Evolutionary conservation across 1,140 invertebrate species (phyloP).

Genomic region (Anoplolepis gracilipes): DNA sequence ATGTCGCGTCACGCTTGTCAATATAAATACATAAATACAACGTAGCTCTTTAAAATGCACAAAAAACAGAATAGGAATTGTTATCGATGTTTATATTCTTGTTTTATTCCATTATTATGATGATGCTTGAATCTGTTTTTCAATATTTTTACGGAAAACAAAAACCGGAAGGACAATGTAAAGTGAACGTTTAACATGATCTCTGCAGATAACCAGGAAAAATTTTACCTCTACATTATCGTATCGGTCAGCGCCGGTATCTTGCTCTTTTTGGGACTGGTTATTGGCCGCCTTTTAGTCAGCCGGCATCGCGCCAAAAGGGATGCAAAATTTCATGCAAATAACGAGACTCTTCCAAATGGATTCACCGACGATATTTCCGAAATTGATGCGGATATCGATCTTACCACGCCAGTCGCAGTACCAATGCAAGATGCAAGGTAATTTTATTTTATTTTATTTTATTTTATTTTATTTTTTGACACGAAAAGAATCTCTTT

Average conservation of each 20-base stretch:
- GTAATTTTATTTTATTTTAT: slow-evolving; percentile 64
- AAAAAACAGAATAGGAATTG: background rate
- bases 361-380: slow-evolving; percentile 91
- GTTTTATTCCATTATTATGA: background rate
- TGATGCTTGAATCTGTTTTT: slow-evolving; percentile 7
- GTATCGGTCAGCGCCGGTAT: slow-evolving; percentile 90
- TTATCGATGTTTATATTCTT: background rate
- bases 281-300: slow-evolving; percentile 89
- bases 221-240: slow-evolving; percentile 92
- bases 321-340: slow-evolving; percentile 86
- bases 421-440: slow-evolving; percentile 85
- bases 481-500: background rate
- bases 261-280: slow-evolving; percentile 89
- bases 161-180: background rate
- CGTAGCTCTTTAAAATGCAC: background rate
- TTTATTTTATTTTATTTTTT: no score
- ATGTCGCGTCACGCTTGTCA: background rate
- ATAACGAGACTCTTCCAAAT: slow-evolving; percentile 88
- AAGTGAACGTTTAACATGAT: slow-evolving; percentile 8
- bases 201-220: slow-evolving; percentile 91
- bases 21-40: background rate
- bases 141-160: background rate
- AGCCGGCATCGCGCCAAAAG: slow-evolving; percentile 87
- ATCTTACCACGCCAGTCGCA: slow-evolving; percentile 88
- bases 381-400: slow-evolving; percentile 91